Evolutionary conservation across 1,140 invertebrate species (phyloP), one percentile per base, ranked within the genome.

Genomic region (Arctopsyche grandis): DNA sequence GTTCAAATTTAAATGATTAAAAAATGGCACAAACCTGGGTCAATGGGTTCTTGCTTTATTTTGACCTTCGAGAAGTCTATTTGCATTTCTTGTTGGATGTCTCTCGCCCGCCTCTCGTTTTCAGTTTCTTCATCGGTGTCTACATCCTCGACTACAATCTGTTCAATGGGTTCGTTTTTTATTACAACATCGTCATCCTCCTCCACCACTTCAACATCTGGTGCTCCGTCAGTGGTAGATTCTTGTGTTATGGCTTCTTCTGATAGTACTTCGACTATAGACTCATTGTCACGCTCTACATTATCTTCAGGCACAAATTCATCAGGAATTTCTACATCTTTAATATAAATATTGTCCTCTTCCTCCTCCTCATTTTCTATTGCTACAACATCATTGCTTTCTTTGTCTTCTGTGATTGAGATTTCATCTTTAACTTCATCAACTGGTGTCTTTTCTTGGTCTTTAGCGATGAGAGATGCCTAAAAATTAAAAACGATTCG

Each of bases 41-140:
- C 91, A 9, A 90, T 75, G 21, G 91, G 91, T 83, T 92, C 91
- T 83, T 88, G 86, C 83, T 92, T 92, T 66, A 91, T 85, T 83
- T 89, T 89, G 14, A 91, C 83, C 16, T 87, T 87, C n/a, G 84
- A 82, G 79, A 89, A 88, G 83, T 90, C 87, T 56, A 88, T 85
- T 69, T 80, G 80, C 14, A 81, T 83, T 7, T 87, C 87, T n/a
- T 86, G 86, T 76, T 88, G 85, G 5, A 87, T 83, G 81, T 92
- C 87, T 0, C 88, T 81, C 16, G 84, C 83, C 0, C 81, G 81
- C 5, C 85, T 80, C 44, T 79, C 80, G 5, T 77, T 85, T 16
- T 83, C 78, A 5, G 87, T 87, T 78, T 88, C 87, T 63, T 89
- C 87, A 76, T 88, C 87, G 0, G 89, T 89, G 80, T 88, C 88